Percentiles rank a stretch among this genome's conserved stretches.
These are phyloP conservation scores for Henricia sp. DNA, from an alignment of 53 echinoderm and acorn worm species.

Conservation along the genomic window DNA sequence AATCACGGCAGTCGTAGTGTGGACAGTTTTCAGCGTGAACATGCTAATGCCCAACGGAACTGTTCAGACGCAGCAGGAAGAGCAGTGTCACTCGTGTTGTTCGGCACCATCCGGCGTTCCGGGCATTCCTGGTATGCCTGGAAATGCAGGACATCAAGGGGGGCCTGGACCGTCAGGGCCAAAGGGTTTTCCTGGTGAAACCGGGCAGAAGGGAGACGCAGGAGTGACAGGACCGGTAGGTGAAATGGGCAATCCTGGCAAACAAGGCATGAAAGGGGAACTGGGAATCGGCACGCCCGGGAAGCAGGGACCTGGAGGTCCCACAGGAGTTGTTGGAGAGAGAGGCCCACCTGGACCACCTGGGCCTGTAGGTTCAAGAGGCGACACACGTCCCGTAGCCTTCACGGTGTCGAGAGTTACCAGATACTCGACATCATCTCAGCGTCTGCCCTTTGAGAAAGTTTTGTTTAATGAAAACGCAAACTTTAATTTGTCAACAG, in stretches of 20 bases:
- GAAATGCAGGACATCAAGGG: not conserved
- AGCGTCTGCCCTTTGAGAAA: not conserved
- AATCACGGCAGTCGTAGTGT: too few species aligned
- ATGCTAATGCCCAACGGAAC: too few species aligned
- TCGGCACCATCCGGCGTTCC: not conserved
- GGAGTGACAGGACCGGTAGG: not conserved
- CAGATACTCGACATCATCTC: not conserved
- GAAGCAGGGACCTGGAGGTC: not conserved
- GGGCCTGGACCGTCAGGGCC: not conserved
- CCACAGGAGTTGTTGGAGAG: not conserved
- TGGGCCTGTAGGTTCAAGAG: not conserved
- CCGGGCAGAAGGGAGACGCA: not conserved
- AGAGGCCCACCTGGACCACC: not conserved
- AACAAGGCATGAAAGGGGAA: not conserved
- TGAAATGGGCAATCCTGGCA: too few species aligned
- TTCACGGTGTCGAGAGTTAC: slow-evolving; percentile 8
- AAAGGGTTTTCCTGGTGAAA: not conserved
- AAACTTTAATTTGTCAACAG: not conserved
- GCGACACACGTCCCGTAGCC: not conserved
- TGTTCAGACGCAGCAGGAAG: too few species aligned
- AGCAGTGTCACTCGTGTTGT: slow-evolving; percentile 1
- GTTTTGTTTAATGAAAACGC: not conserved
- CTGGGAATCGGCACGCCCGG: not conserved
- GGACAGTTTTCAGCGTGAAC: too few species aligned
- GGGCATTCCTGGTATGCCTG: not conserved